These are phyloP conservation scores for Narcine bancroftii DNA, from an alignment of 2,113 vertebrate species.

Conservation along the genomic window DNA sequence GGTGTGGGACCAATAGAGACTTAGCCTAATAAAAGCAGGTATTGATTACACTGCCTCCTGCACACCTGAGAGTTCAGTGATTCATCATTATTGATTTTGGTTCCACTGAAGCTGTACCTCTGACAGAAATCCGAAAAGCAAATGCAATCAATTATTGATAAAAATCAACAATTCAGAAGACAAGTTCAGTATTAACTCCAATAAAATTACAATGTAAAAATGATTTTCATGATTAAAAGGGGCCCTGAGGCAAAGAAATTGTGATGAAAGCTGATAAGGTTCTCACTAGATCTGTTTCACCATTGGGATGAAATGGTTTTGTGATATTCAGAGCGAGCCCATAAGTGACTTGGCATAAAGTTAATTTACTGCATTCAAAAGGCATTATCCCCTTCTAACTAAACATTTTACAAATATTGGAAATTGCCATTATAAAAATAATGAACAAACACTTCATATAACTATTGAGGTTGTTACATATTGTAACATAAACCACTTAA, in stretches of 20 bases:
- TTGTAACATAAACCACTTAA: not conserved
- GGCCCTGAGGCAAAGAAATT: not conserved
- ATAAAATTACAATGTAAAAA: not conserved
- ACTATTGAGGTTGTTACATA: not conserved
- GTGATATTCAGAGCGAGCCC: not conserved
- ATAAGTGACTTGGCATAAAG: not conserved
- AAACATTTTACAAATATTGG: not conserved
- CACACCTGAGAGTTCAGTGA: not conserved
- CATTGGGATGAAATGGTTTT: not conserved
- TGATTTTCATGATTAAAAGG: not conserved
- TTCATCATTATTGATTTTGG: conserved; percentile 29
- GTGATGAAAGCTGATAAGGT: not conserved
- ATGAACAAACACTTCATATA: not conserved
- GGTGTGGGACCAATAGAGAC: not conserved
- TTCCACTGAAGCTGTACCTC: not conserved
- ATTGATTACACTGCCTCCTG: not conserved
- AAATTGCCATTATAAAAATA: not conserved
- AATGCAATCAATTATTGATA: conserved; percentile 12
- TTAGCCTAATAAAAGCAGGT: conserved; percentile 8
- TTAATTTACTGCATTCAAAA: not conserved
- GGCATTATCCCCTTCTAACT: not conserved
- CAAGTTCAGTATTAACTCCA: not conserved
- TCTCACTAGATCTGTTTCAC: not conserved
- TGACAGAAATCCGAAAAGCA: conserved; percentile 13
- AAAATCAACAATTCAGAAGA: conserved; percentile 3